phyloP scores from a whole-genome alignment of 2,113 vertebrate species.

The Verasper variegatus region DNA sequence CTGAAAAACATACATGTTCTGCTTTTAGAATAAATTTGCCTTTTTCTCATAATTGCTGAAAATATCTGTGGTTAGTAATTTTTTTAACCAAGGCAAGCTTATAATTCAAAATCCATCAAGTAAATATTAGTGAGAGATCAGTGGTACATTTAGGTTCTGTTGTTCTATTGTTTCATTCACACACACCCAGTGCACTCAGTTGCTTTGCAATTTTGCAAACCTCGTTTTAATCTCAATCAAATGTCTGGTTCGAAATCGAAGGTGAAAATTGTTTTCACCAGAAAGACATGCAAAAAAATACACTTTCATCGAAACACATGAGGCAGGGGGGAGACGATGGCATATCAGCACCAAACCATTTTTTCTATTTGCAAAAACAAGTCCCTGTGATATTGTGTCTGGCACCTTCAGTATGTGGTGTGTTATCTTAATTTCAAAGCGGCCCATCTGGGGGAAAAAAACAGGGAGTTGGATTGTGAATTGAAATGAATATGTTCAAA shows the following conservation, averaged over 20 bases:
- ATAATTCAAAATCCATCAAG: neutral
- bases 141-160: neutral
- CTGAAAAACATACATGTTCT: no score
- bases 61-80: no score
- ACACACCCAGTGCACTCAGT: neutral
- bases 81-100: neutral
- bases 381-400: slow-evolving; percentile 38
- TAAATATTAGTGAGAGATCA: neutral
- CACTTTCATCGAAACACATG: slow-evolving; percentile 39
- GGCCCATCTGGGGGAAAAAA: slow-evolving; percentile 1
- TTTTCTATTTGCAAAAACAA: slow-evolving; percentile 27
- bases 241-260: slow-evolving; percentile 12
- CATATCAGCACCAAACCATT: slow-evolving; percentile 22
- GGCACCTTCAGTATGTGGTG: slow-evolving; percentile 15
- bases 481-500: slow-evolving; percentile 20
- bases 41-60: no score
- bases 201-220: slow-evolving; percentile 8
- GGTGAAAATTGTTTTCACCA: slow-evolving; percentile 50
- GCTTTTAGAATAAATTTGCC: no score
- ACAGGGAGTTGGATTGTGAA: neutral
- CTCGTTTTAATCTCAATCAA: slow-evolving; percentile 27
- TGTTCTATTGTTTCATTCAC: slow-evolving; percentile 28
- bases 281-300: slow-evolving; percentile 27
- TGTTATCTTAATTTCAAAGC: slow-evolving; percentile 46
- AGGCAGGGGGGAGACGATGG: slow-evolving; percentile 7